Evolutionary conservation across 2,888 invertebrate species (phyloP), one percentile per base, ranked within the genome.

Genomic region (Capitulum mitella): DNA sequence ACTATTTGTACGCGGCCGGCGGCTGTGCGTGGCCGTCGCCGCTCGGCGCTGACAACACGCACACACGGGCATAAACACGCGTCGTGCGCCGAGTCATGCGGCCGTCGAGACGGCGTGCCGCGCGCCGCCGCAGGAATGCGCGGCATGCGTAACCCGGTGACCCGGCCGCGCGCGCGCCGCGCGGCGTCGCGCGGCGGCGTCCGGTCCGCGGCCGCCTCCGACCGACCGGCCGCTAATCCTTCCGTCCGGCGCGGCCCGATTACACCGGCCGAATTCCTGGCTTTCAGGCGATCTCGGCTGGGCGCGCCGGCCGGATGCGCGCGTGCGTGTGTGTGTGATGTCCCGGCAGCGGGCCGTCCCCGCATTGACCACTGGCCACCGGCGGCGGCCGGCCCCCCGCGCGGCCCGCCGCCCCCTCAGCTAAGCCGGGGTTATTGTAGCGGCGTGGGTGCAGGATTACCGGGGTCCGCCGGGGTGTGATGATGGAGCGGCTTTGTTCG

Each of bases 391-490:
- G 43, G 6, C 43, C 43, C 43, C 43, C 43, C 5, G 43, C 43
- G 12, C 58, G 58, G n/a, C 58, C n/a, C 58, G n/a, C n/a, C n/a
- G n/a, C n/a, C 58, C 26, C 10, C n/a, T n/a, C 58, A 6, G 58
- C 58, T 58, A 58, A 58, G 58, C 58, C 58, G 58, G 58, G 58
- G 58, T 58, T 58, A 58, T 58, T 58, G 12, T 58, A 58, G n/a
- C n/a, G 43, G 43, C 58, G 58, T 26, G 22, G 26, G 51, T 51
- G 51, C 26, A 1, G 51, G 58, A 58, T 58, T 58, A 58, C n/a
- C 58, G 58, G n/a, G 58, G 58, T n/a, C 43, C 43, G 43, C 43
- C 12, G 43, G 43, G 43, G 43, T 43, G 43, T 43, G 43, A 43
- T 43, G 12, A 43, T 43, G 43, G 43, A 43, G 43, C 43, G 43